These are phyloP conservation scores for Sebastes steindachneri DNA, from an alignment of 2,797 vertebrate species.

Conservation along the genomic window DNA sequence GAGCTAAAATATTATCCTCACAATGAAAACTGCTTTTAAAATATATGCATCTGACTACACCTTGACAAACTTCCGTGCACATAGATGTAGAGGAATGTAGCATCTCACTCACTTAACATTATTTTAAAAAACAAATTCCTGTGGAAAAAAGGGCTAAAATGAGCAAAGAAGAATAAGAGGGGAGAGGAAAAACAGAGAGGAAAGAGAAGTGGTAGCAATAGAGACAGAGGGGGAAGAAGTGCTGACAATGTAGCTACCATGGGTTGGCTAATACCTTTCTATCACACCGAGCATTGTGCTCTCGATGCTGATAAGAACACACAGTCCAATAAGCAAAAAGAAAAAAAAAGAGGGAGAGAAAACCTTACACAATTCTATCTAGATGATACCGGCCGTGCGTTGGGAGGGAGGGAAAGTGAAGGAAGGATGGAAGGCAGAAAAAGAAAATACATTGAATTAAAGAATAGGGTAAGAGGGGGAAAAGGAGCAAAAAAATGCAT, in stretches of 20 bases:
- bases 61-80: neutral
- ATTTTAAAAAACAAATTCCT: conserved; percentile 15
- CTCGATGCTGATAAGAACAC: conserved; percentile 80
- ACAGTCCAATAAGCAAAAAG: conserved; percentile 82
- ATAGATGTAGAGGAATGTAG: neutral
- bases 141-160: neutral
- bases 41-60: neutral
- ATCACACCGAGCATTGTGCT: conserved; percentile 82
- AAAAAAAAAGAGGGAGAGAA: conserved; percentile 42
- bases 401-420: conserved; percentile 37
- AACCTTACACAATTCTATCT: conserved; percentile 78
- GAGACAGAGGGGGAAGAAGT: conserved; percentile 70
- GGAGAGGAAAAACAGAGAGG: conserved; percentile 23
- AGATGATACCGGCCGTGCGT: conserved; percentile 67
- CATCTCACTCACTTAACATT: neutral
- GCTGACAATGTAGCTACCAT: conserved; percentile 77
- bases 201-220: conserved; percentile 57
- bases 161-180: conserved; percentile 2
- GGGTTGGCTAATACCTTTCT: conserved; percentile 81
- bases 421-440: conserved; percentile 42
- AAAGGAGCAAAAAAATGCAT: conserved; percentile 53
- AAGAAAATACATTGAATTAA: conserved; percentile 70
- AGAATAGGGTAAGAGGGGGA: conserved; percentile 45
- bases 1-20: neutral
- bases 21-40: neutral